Evolutionary conservation across 2,888 invertebrate species (phyloP).

Genomic region (Labia minor): DNA sequence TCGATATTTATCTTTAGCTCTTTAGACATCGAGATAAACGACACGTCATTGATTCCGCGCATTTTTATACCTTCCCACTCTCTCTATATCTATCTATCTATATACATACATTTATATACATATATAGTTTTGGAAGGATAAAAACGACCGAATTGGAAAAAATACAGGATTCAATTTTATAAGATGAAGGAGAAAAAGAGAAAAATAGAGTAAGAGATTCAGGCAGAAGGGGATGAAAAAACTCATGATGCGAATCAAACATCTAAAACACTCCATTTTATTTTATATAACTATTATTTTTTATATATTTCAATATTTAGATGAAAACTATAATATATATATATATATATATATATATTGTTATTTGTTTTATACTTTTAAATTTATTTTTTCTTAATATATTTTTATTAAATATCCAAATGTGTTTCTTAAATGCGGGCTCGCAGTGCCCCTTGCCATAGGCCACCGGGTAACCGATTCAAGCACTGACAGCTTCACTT

Average conservation of each 20-base stretch:
- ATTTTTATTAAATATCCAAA: too few relatives aligned
- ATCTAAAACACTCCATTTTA: neutral
- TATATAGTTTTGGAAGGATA: neutral
- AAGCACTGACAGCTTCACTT: too few relatives aligned
- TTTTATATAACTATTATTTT: neutral
- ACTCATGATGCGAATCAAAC: constrained; percentile 1
- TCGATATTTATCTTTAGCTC: neutral
- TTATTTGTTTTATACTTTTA: too few relatives aligned
- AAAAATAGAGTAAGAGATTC: too few relatives aligned
- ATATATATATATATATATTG: too few relatives aligned
- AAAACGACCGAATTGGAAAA: neutral
- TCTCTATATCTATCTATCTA: neutral
- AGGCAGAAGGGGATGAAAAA: neutral
- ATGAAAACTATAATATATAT: too few relatives aligned
- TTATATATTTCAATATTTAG: too few relatives aligned
- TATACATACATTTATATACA: too few relatives aligned
- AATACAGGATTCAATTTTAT: neutral
- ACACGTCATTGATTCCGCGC: neutral
- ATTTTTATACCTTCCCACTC: constrained; percentile 1
- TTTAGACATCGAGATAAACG: neutral
- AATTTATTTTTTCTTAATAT: too few relatives aligned
- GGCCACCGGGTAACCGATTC: too few relatives aligned
- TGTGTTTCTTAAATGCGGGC: too few relatives aligned
- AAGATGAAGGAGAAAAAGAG: neutral
- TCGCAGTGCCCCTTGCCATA: too few relatives aligned